Conservation (phyloP, 2,113 vertebrate genomes). For the Cisticola juncidis region DNA sequence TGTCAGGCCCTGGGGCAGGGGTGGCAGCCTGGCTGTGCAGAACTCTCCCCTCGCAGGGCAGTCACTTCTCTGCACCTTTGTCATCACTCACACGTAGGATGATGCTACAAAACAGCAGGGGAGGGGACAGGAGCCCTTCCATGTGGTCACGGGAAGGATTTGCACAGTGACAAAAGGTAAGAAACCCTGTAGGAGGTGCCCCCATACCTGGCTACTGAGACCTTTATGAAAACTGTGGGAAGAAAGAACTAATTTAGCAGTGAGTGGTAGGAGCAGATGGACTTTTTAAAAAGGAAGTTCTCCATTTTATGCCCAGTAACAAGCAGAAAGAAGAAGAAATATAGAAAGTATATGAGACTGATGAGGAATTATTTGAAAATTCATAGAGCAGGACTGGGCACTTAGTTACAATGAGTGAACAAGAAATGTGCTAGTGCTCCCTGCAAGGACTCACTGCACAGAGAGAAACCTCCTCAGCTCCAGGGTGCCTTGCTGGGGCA, state of each 20-base stretch:
- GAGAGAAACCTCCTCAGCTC: neutral
- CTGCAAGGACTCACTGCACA: neutral
- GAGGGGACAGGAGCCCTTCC: neutral
- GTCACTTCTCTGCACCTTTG: neutral
- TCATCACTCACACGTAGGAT: neutral
- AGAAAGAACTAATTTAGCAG: slow-evolving; percentile 19
- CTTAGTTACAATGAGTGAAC: neutral
- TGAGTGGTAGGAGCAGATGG: neutral
- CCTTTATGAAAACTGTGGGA: neutral
- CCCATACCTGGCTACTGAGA: neutral
- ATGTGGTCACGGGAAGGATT: neutral
- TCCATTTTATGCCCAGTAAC: neutral
- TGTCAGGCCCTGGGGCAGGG: neutral
- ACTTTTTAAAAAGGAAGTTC: neutral
- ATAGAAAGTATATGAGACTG: neutral
- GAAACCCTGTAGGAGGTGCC: neutral
- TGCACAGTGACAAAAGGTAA: neutral
- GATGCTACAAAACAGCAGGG: neutral
- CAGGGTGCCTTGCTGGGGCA: neutral
- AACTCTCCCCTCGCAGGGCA: neutral
- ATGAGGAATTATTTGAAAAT: slow-evolving; percentile 30
- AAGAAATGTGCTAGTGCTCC: neutral
- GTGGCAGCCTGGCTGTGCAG: neutral
- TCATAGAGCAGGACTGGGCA: neutral
- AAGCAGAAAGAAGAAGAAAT: neutral